phyloP scores from a whole-genome alignment of 2,888 invertebrate species.

The Gandaritis pyraliata region DNA sequence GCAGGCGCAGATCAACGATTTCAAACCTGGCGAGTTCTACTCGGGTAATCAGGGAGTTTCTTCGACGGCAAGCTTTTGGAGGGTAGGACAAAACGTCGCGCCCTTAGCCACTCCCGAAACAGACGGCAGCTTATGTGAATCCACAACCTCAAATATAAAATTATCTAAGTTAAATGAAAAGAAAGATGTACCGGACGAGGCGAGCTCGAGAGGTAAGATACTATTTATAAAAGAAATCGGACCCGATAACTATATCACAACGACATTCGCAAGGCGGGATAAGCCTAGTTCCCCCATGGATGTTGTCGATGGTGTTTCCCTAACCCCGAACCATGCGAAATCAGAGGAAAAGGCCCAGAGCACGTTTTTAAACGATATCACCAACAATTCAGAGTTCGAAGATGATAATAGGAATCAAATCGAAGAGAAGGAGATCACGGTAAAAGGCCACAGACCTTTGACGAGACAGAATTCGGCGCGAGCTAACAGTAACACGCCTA shows the following conservation, averaged over 20 bases:
- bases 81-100: conserved; percentile 77
- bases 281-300: conserved; percentile 61
- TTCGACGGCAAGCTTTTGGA: conserved; percentile 72
- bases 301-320: conserved; percentile 61
- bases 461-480: conserved; percentile 87
- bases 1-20: conserved; percentile 73
- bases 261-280: conserved; percentile 83
- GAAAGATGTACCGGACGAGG: conserved; percentile 73
- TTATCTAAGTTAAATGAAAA: conserved; percentile 75
- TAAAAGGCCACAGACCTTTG: conserved; percentile 88
- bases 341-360: conserved; percentile 80
- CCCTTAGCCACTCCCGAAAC: conserved; percentile 86
- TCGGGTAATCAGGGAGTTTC: conserved; percentile 72
- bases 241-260: conserved; percentile 89
- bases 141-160: conserved; percentile 73
- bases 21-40: conserved; percentile 81
- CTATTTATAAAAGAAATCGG: conserved; percentile 87
- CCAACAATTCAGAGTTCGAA: conserved; percentile 78
- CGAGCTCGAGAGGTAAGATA: conserved; percentile 76
- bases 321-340: conserved; percentile 72
- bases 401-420: conserved; percentile 80
- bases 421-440: conserved; percentile 78
- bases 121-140: conserved; percentile 84
- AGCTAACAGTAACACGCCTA: conserved; percentile 77
- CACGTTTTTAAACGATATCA: conserved; percentile 77